A percentile compares a stretch with the other conserved stretches of the same genome.
phyloP scores from a whole-genome alignment of 92 coral and sea anemone species.

The Porites rus region DNA sequence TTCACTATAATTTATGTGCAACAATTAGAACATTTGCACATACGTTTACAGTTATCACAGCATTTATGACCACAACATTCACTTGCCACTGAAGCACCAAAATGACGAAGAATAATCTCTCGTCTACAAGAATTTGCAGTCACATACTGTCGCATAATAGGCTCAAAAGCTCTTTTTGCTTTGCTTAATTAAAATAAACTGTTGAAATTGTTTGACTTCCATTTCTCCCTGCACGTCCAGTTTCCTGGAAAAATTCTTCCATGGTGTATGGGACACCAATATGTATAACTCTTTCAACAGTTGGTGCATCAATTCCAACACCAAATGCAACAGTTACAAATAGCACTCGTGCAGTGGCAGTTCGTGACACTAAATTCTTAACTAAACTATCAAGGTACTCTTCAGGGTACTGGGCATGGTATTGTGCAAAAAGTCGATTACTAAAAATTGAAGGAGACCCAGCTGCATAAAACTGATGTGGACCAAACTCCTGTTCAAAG shows the following conservation, averaged over 20 bases:
- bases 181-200: conserved; percentile 30
- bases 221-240: conserved; percentile 61
- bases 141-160: conserved; percentile 40
- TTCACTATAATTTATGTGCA: background rate
- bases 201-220: conserved; percentile 38
- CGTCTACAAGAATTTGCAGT: conserved; percentile 25
- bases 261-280: conserved; percentile 62
- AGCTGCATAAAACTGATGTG: conserved; percentile 50
- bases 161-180: conserved; percentile 10
- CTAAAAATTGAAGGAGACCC: conserved; percentile 26
- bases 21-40: conserved; percentile 48
- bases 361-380: conserved; percentile 22
- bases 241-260: conserved; percentile 69
- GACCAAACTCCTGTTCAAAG: conserved; percentile 33
- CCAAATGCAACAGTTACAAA: conserved; percentile 76
- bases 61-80: conserved; percentile 58
- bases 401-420: conserved; percentile 63
- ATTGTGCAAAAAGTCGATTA: conserved; percentile 72
- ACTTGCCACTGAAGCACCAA: conserved; percentile 28
- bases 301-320: conserved; percentile 51
- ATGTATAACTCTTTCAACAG: conserved; percentile 48
- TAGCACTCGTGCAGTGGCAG: conserved; percentile 38
- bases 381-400: conserved; percentile 47
- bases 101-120: conserved; percentile 8
- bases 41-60: conserved; percentile 35